Percentiles rank a stretch among this genome's conserved stretches.
Evolutionary conservation across 2,888 invertebrate species (phyloP).

Genomic region (Criorhina ranunculi): DNA sequence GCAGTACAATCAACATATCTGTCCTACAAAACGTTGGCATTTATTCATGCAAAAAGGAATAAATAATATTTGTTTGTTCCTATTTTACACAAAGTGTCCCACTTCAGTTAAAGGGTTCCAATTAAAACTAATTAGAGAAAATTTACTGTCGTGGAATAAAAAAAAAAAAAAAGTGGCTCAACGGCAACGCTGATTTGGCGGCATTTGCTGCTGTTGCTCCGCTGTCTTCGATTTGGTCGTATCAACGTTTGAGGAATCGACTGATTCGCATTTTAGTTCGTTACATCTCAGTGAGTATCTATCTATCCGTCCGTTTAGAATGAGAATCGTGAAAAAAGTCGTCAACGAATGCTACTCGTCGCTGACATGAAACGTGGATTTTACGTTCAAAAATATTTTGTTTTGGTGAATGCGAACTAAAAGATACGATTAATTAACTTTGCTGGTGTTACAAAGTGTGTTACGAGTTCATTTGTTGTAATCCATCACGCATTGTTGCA

Average conservation of each 20-base stretch:
- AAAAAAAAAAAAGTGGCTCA: too few relatives aligned
- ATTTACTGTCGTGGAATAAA: too few relatives aligned
- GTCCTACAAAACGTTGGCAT: too few relatives aligned
- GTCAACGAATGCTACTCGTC: slow-evolving; percentile 11
- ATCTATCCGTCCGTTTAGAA: slow-evolving; percentile 58
- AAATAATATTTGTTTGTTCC: too few relatives aligned
- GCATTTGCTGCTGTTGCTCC: slow-evolving; percentile 24
- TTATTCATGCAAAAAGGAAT: too few relatives aligned
- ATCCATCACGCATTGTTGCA: slow-evolving; percentile 16
- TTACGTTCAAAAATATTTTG: slow-evolving; percentile 15
- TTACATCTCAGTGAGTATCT: slow-evolving; percentile 70
- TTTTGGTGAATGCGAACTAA: slow-evolving; percentile 25
- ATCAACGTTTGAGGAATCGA: slow-evolving; percentile 39
- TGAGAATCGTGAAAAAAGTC: slow-evolving; percentile 50
- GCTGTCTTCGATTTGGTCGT: slow-evolving; percentile 47
- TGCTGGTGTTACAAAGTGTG: slow-evolving; percentile 15
- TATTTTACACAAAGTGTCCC: too few relatives aligned
- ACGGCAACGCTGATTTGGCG: too few relatives aligned
- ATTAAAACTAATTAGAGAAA: too few relatives aligned
- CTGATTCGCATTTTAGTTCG: slow-evolving; percentile 45
- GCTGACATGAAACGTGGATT: slow-evolving; percentile 59
- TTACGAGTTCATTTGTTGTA: slow-evolving; percentile 49
- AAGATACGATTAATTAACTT: background rate
- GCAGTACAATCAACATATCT: too few relatives aligned
- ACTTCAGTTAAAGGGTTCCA: too few relatives aligned